These are phyloP conservation scores for Phataginus tricuspis DNA, from an alignment of 2,797 vertebrate species.

Conservation along the genomic window DNA sequence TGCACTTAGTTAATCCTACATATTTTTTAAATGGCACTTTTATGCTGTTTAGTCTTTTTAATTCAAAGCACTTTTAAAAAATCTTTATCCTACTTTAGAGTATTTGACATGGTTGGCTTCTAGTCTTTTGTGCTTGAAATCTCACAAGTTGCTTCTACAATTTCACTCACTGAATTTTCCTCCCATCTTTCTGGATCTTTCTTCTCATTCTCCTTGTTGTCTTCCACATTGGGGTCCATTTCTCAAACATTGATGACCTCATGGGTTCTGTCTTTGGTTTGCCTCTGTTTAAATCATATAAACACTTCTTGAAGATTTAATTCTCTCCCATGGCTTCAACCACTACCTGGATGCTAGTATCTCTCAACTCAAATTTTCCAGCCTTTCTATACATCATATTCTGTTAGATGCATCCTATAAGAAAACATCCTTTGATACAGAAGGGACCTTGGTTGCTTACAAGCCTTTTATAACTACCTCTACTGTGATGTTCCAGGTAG, in stretches of 20 bases:
- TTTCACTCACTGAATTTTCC: not conserved
- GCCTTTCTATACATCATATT: not conserved
- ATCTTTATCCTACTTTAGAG: not conserved
- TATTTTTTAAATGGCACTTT: not conserved
- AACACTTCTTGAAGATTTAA: not conserved
- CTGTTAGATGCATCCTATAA: not conserved
- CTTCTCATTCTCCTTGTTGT: not conserved
- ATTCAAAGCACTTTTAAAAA: not conserved
- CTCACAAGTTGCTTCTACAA: not conserved
- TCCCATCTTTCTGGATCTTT: not conserved
- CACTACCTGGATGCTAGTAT: not conserved
- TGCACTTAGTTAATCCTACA: not conserved
- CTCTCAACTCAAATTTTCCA: slow-evolving; percentile 4
- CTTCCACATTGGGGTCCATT: not conserved
- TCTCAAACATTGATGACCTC: not conserved
- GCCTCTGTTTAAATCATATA: not conserved
- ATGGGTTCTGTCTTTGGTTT: not conserved
- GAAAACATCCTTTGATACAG: not conserved
- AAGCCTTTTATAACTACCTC: not conserved
- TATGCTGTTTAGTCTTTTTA: not conserved
- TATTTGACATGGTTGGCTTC: not conserved
- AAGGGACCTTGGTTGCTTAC: not conserved
- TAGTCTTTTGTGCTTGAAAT: not conserved
- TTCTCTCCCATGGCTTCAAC: not conserved
- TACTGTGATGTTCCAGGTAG: not conserved